Base-by-base conservation (phyloP, 37 sponge, comb jelly and placozoan genomes). In the Chondrilla cf. caribensis region DNA sequence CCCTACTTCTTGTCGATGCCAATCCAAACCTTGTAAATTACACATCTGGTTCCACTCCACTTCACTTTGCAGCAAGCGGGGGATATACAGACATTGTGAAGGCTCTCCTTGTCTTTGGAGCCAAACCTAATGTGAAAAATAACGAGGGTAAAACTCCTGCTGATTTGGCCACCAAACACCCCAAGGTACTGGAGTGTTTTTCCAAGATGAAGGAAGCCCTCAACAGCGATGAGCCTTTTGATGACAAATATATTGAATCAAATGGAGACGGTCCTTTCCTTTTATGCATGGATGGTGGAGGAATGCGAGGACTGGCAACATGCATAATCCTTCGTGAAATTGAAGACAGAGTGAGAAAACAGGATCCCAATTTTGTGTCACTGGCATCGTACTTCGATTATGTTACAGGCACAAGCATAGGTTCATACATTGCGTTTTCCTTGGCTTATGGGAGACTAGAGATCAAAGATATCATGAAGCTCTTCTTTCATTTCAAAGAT, bases 381-480 rank as follows among this genome's bases (percentile, higher is more conserved):
- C 21, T 85, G 21, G 37, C 25, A 24, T 37, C 80, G 42, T 83
- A 68, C 62, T 90, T 90, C 73, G 90, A 90, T 67, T 85, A 67
- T 77, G 33, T 90, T 41, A 86, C 86, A n/a, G 90, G 90, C 29
- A 90, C 90, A 32, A 90, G 90, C 58, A 82, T 83, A 15, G 90
- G 90, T 3, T 70, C 76, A 40, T 60, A 79, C 39, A 28, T 84
- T 32, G 6, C 77, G 0, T 79, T 57, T n/a, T 37, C 43, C 8
- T 54, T 88, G 41, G 58, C 60, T 55, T 84, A 71, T 14, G 22
- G 64, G 1, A 42, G 72, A 42, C 18, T 47, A 2, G 44, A 54
- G 38, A 18, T 84, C 17, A 78, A 70, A 9, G 26, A 66, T 1
- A 24, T 84, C 21, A 60, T 57, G 33, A 73, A 71, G 33, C 54